Evolutionary conservation across 2,888 invertebrate genomes (phyloP), one percentile per base, ranked within the genome.

Genomic region (Eilema sororculum): DNA sequence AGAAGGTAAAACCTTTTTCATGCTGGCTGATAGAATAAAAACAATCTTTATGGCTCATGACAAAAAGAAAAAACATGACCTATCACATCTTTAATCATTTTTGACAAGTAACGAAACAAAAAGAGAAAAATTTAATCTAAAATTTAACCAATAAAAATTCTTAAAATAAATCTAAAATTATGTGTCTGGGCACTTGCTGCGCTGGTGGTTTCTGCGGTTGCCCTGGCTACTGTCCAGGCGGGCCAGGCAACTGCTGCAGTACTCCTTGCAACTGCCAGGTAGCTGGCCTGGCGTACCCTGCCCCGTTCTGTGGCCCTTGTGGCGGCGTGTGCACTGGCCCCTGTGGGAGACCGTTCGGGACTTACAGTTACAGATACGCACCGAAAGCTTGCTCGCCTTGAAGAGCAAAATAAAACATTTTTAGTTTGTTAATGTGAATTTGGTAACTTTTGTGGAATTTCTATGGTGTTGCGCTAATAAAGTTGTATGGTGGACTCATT

Each of bases 301-400:
- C 89, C 0, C 91, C 91, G 0, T 92, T 89, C 72, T 83, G 82
- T 62, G 87, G 88, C 0, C 87, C 88, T 28, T 88, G 88, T 65
- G 89, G 90, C 0, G 85, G 87, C 0, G 73, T 87, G 56, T 87
- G 87, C 77, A 69, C 74, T 57, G 82, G 88, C 6, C 87, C 88
- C 33, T 89, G 88, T 37, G 92, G 92, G 20, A 84, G 79, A 56
- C 91, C 92, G 56, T 93, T 93, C 73, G 93, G 93, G 2, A 85
- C 86, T 22, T 93, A 93, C 81, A 93, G 93, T 82, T 92, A 89
- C 89, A 83, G 91, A 22, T 90, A 79, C 72, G 79, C 86, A 20
- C 65, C 65, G 16, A 81, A 87, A 3, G n/a, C 77, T 8, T 84
- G 84, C 58, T 87, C 87, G 57, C 88, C 86, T 69, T 88, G 66